These are phyloP conservation scores for Torymus auratus DNA, from an alignment of 2,888 invertebrate species.

Conservation along the genomic window DNA sequence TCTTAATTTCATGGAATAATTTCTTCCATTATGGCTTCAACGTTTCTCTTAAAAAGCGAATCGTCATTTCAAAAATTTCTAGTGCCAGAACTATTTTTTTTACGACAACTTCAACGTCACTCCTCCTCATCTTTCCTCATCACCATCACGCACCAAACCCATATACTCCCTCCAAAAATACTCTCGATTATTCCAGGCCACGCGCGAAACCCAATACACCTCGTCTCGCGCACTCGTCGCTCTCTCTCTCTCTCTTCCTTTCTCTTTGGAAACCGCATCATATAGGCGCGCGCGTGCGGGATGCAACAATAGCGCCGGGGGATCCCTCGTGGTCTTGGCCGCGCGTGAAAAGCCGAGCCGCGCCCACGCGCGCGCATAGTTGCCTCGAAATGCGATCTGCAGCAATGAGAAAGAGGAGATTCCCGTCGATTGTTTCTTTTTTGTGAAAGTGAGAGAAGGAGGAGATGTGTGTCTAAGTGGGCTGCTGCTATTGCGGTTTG, in stretches of 20 bases:
- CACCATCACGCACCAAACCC: too few species aligned
- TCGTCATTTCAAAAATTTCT: too few species aligned
- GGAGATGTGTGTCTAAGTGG: too few species aligned
- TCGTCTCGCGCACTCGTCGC: not conserved
- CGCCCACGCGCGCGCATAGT: constrained; percentile 43
- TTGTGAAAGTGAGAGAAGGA: not conserved
- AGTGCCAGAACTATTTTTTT: too few species aligned
- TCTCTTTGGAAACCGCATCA: constrained; percentile 19
- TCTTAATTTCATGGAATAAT: too few species aligned
- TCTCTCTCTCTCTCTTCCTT: not conserved
- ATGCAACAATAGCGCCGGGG: constrained; percentile 48
- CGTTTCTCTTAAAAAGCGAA: too few species aligned
- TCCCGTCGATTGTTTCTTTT: not conserved
- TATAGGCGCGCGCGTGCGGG: constrained; percentile 39
- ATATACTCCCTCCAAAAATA: too few species aligned
- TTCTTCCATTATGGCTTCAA: too few species aligned
- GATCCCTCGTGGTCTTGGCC: constrained; percentile 48
- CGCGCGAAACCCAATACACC: constrained; percentile 9
- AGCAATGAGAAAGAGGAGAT: constrained; percentile 28
- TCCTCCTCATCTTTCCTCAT: too few species aligned
- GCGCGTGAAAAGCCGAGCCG: constrained; percentile 56
- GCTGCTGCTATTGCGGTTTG: too few species aligned
- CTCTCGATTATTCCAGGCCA: too few species aligned
- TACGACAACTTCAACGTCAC: too few species aligned
- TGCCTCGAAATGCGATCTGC: constrained; percentile 49